A percentile compares a stretch with the other conserved stretches of the same genome.
phyloP scores from a whole-genome alignment of 2,797 vertebrate species.

The Sciurus vulgaris region DNA sequence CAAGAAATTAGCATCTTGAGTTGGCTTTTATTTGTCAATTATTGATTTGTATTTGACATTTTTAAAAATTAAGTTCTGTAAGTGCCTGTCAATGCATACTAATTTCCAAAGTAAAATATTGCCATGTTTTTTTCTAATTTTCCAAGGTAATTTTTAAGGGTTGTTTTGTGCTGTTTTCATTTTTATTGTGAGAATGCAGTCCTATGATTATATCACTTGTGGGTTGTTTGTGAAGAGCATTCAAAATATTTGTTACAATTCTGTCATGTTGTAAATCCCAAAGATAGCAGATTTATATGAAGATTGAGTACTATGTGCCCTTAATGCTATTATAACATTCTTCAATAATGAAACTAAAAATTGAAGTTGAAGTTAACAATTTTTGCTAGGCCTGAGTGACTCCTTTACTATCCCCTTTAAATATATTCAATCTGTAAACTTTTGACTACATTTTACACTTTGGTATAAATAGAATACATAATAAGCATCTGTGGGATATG shows the following conservation, averaged over 20 bases:
- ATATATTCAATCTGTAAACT: slow-evolving; percentile 87
- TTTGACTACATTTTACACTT: slow-evolving; percentile 87
- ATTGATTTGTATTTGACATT: background rate
- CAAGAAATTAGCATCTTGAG: background rate
- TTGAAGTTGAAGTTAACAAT: slow-evolving; percentile 71
- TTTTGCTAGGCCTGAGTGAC: slow-evolving; percentile 86
- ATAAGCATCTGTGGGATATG: slow-evolving; percentile 88
- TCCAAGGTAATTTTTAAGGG: background rate
- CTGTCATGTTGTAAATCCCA: slow-evolving; percentile 75
- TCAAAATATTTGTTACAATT: slow-evolving; percentile 69
- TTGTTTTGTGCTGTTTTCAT: background rate
- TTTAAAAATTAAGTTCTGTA: background rate
- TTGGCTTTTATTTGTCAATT: slow-evolving; percentile 57
- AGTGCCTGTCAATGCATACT: background rate
- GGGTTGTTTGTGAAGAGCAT: slow-evolving; percentile 72
- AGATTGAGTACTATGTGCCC: background rate
- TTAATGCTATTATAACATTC: background rate
- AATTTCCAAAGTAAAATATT: background rate
- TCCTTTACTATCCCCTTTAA: slow-evolving; percentile 85
- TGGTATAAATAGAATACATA: slow-evolving; percentile 88
- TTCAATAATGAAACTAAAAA: slow-evolving; percentile 30
- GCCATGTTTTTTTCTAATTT: background rate
- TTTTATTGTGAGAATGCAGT: slow-evolving; percentile 64
- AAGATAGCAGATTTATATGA: slow-evolving; percentile 63
- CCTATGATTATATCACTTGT: slow-evolving; percentile 36